Evolutionary conservation across 2,888 invertebrate species (phyloP).

Genomic region (Pterostichus niger): DNA sequence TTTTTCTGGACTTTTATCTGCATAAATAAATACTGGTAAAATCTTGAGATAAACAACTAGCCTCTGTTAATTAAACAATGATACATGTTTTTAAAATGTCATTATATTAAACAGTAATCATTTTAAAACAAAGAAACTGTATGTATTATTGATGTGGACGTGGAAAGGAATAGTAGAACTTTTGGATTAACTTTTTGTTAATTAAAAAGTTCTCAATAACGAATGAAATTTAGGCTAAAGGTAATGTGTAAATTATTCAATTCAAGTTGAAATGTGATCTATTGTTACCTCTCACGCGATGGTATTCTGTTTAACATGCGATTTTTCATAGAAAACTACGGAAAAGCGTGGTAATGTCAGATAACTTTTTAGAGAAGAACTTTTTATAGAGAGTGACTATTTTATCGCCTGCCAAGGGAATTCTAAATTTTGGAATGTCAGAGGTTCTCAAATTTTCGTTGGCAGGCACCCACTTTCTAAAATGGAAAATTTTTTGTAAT

Average conservation of each 20-base stretch:
- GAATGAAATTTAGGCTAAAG: constrained; percentile 17
- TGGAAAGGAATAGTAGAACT: background rate
- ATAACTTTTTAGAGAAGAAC: background rate
- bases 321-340: constrained; percentile 10
- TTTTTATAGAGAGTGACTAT: no score
- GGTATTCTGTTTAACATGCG: background rate
- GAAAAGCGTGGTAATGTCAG: constrained; percentile 4
- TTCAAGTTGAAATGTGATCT: constrained; percentile 16
- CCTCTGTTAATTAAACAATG: constrained; percentile 1
- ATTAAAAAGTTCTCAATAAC: constrained; percentile 11
- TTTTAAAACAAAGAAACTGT: constrained; percentile 8
- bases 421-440: no score
- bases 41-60: background rate
- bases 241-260: constrained; percentile 14
- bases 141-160: background rate
- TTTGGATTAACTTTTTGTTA: background rate
- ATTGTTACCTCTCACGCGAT: constrained; percentile 26
- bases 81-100: background rate
- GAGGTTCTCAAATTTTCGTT: no score
- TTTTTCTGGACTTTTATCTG: background rate
- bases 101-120: background rate
- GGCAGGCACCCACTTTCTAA: no score
- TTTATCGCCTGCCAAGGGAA: no score
- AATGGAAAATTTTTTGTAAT: no score
- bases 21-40: background rate